Percentiles rank a stretch among this genome's conserved stretches.
These are phyloP conservation scores for Ibidorhyncha struthersii DNA, from an alignment of 2,113 vertebrate species.

Conservation along the genomic window DNA sequence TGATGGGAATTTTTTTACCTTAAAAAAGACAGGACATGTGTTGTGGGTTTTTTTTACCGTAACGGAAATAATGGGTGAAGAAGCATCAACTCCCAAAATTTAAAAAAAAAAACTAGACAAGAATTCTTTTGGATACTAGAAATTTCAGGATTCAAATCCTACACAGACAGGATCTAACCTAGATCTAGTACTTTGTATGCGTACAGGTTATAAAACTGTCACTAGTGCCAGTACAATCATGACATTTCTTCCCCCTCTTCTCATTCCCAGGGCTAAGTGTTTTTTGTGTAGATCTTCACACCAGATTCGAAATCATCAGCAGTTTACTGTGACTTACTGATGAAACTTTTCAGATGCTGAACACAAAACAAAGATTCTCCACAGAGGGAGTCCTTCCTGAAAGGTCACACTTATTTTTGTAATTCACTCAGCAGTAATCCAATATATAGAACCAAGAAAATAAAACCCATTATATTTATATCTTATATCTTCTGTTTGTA, in stretches of 20 bases:
- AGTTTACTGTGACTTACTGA: neutral
- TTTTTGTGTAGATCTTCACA: neutral
- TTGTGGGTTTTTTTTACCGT: neutral
- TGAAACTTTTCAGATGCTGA: neutral
- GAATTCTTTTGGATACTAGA: neutral
- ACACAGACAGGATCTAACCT: neutral
- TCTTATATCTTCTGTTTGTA: neutral
- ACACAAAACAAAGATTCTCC: neutral
- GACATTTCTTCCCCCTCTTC: neutral
- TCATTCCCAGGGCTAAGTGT: neutral
- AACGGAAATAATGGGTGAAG: neutral
- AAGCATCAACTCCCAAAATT: neutral
- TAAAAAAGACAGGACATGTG: neutral
- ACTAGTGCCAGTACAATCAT: neutral
- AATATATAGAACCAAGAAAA: neutral
- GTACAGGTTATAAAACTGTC: neutral
- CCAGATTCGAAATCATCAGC: neutral
- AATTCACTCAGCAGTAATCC: neutral
- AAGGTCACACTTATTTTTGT: neutral
- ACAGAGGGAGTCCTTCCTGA: neutral
- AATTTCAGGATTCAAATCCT: neutral
- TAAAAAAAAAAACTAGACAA: neutral
- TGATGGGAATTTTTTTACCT: neutral
- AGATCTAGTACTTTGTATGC: neutral
- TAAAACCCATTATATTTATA: neutral